Evolutionary conservation across 1,140 invertebrate species (phyloP), one percentile per base, ranked within the genome.

Genomic region (Sycophila sp.): DNA sequence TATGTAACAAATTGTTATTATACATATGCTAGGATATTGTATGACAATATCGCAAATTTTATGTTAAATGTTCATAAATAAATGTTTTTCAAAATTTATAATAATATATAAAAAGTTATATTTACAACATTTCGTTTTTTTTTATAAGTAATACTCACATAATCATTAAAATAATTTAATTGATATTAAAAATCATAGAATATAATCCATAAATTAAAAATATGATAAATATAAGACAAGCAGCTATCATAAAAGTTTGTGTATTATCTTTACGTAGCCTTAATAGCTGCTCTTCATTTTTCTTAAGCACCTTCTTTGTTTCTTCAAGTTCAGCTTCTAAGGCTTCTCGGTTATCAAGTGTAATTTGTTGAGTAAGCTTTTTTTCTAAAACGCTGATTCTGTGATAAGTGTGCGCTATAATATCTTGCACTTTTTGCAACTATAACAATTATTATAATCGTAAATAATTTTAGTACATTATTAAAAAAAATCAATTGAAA

Each of bases 361-460:
- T 81, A 4, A 83, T 62, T 59, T 80, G 77, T 5, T 74, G 78
- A 24, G 71, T 67, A 0, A 87, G 72, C 47, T 81, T 82, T 59
- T 76, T 79, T 65, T 85, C 81, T 6, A 86, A 75, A 4, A 78
- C 30, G 19, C 79, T 69, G 4, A 86, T 74, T 17, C 75, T 75
- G 8, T 82, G 70, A 34, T 82, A 70, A 19, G 78, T 82, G 5
- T 79, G 73, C 68, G 81, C 77, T 36, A 87, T 73, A 3, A 67
- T 68, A 28, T 86, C 81, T 58, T 86, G 78, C 10, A 83, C 74
- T 15, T 70, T 65, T 56, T 82, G 76, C n/a, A 87, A 77, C 86
- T 87, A 49, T 63, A 80, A 78, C 28, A 71, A 49, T 68, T 24
- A 60, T 24, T 42, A 26, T 28, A 8, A 36, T 10, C 17, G 22